Conservation (phyloP, 2,888 invertebrate genomes). For the Anorthoa munda region DNA sequence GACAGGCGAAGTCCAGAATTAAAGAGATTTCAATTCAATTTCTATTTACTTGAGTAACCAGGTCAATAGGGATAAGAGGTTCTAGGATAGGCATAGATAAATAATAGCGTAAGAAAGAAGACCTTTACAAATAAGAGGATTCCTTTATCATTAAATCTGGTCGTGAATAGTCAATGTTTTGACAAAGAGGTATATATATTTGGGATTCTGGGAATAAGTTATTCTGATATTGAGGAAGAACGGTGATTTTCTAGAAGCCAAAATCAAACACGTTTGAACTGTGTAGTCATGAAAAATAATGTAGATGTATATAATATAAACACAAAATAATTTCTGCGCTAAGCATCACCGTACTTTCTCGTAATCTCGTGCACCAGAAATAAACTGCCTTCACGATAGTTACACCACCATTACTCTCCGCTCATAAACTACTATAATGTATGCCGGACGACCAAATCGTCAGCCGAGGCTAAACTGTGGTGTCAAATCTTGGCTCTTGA, state of each 20-base stretch:
- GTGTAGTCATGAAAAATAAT: neutral
- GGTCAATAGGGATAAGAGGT: slow-evolving; percentile 25
- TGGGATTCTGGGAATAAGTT: neutral
- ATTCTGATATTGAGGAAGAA: neutral
- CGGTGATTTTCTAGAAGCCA: neutral
- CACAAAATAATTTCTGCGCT: neutral
- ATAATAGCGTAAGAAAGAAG: neutral
- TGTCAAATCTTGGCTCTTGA: slow-evolving; percentile 59
- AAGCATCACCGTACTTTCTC: slow-evolving; percentile 7
- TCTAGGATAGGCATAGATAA: neutral
- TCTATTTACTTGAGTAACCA: slow-evolving; percentile 23
- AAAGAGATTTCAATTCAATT: slow-evolving; percentile 25
- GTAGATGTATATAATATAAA: neutral
- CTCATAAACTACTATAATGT: slow-evolving; percentile 51
- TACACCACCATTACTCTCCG: slow-evolving; percentile 5
- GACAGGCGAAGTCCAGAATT: slow-evolving; percentile 28
- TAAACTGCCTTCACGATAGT: slow-evolving; percentile 40
- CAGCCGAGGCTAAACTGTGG: slow-evolving; percentile 43
- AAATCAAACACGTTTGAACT: neutral
- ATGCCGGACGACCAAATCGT: slow-evolving; percentile 38
- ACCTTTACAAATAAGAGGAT: neutral
- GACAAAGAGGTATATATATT: neutral
- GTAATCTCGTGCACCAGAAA: slow-evolving; percentile 13
- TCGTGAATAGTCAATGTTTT: slow-evolving; percentile 1
- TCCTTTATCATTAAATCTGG: neutral